Evolutionary conservation across 2,113 vertebrate species (phyloP).

Genomic region (Clinocottus analis): DNA sequence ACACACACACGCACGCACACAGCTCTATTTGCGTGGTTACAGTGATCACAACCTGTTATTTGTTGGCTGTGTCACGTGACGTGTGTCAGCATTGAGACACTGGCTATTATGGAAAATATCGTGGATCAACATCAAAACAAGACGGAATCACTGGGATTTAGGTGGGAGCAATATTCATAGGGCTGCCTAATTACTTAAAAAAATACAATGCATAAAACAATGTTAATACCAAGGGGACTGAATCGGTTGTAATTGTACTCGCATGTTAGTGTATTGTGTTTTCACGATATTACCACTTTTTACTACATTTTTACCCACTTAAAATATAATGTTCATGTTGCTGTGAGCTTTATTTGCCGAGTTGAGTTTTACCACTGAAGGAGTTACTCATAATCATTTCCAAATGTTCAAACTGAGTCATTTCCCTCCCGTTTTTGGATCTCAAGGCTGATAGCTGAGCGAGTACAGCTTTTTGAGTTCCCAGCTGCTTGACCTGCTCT

Average conservation of each 20-base stretch:
- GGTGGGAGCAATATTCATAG: neutral
- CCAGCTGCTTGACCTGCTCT: slow-evolving; percentile 17
- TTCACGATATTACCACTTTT: neutral
- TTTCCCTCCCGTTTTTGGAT: neutral
- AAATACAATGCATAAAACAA: too few relatives aligned
- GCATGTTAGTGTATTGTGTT: neutral
- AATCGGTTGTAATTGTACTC: neutral
- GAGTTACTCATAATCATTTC: too few relatives aligned
- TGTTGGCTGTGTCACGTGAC: neutral
- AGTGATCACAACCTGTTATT: neutral
- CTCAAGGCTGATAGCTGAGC: neutral
- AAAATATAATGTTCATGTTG: neutral
- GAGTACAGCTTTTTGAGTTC: slow-evolving; percentile 30
- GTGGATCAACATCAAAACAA: too few relatives aligned
- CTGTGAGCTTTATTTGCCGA: neutral
- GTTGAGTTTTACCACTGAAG: neutral
- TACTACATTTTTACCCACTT: too few relatives aligned
- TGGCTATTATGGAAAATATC: neutral
- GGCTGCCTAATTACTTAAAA: too few relatives aligned
- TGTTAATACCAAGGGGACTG: neutral
- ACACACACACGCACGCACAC: too few relatives aligned
- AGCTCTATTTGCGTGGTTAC: neutral
- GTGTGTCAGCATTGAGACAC: neutral
- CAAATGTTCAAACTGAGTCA: neutral
- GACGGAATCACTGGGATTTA: too few relatives aligned